Base-by-base conservation (phyloP, 2,797 vertebrate genomes). In the Thalassophryne amazonica region DNA sequence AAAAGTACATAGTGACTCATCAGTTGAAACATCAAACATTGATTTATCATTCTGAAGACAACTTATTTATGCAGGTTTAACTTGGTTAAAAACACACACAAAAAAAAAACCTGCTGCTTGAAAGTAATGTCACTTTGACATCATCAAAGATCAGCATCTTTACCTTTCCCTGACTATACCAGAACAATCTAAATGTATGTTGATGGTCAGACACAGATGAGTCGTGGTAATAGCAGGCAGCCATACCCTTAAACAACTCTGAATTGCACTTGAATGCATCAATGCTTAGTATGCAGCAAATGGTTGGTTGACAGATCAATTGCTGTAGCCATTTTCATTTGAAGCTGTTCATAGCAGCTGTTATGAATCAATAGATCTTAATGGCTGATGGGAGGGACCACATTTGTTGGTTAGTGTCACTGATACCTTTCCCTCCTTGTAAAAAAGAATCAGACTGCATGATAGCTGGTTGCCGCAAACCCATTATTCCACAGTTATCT, bases 351-450 rank as follows among this genome's bases (percentile, higher is more conserved):
- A 65, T 52, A 52, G 51, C 8, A 6, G 36, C 55, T 73, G 57
- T 70, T 73, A 51, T 74, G 61, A 82, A 81, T 86, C 58, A 11
- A 86, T 86, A 49, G 36, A 35, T 73, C 79, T 81, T 76, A 78
- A 85, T 76, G 69, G 76, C 61, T 65, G 47, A 65, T 53, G 52
- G 30, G 43, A 41, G 34, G 51, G 29, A 21, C 36, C 15, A 28
- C 35, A 50, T 69, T 54, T 66, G 68, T 38, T 37, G 52, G 30
- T 83, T 73, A 53, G 53, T 74, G 60, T 52, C 36, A 33, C 32
- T 48, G 38, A 54, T 54, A 18, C 55, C 27, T 75, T 56, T 48
- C n/a, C 38, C 34, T 50, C 19, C 16, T 16, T 27, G 27, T 28
- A 39, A 35, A 39, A 56, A 59, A 24, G 5, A 36, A 51, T 34